These are phyloP conservation scores for Blennius ocellaris DNA, from an alignment of 2,113 vertebrate genomes.

Conservation along the genomic window DNA sequence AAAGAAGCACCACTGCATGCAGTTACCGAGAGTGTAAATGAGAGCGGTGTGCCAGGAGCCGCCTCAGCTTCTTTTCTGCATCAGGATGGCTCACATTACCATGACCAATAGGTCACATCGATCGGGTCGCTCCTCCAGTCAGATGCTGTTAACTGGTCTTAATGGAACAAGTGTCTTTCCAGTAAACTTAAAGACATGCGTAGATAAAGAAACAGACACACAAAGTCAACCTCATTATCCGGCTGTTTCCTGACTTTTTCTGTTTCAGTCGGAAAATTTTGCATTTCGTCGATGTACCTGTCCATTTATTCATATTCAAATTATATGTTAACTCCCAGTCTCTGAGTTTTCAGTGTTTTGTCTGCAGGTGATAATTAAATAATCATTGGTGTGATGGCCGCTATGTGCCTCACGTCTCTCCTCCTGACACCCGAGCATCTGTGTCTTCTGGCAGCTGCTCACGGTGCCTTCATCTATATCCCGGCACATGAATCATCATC, in stretches of 20 bases:
- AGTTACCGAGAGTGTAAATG: conserved; percentile 21
- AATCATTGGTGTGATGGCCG: conserved; percentile 54
- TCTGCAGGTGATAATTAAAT: conserved; percentile 72
- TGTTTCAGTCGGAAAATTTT: not conserved
- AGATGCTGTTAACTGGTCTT: conserved; percentile 39
- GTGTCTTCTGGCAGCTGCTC: conserved; percentile 41
- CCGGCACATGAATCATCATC: conserved; percentile 56
- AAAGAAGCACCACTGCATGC: conserved; percentile 19
- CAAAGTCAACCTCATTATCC: not conserved
- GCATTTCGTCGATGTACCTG: not conserved
- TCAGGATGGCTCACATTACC: conserved; percentile 49
- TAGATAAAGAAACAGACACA: not conserved
- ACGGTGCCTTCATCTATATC: conserved; percentile 31
- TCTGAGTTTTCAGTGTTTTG: conserved; percentile 4
- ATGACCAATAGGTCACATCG: conserved; percentile 57
- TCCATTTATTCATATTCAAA: conserved; percentile 25
- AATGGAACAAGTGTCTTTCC: conserved; percentile 40
- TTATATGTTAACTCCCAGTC: conserved; percentile 14
- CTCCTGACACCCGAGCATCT: conserved; percentile 61
- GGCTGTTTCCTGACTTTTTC: not conserved
- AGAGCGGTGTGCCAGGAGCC: conserved; percentile 23
- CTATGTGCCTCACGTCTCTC: not conserved
- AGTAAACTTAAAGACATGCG: not conserved
- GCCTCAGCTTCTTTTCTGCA: conserved; percentile 52
- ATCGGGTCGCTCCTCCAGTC: conserved; percentile 45